A percentile compares a stretch with the other conserved stretches of the same genome.
Evolutionary conservation across 2,113 vertebrate genomes (phyloP).

Genomic region (Pollimyrus isidori): DNA sequence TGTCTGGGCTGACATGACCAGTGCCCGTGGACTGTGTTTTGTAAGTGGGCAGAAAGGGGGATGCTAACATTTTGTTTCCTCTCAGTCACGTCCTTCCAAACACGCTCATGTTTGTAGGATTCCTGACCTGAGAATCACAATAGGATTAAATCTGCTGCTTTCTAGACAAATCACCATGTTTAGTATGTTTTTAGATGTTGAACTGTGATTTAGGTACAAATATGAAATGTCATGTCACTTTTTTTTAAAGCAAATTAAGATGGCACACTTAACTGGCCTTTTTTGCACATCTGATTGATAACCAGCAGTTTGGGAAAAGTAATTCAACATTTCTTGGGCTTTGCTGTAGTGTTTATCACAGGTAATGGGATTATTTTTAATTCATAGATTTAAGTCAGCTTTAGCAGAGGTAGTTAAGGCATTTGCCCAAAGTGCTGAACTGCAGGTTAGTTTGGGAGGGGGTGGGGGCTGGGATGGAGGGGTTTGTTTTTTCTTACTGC

Average conservation of each 20-base stretch:
- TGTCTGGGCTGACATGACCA: slow-evolving; percentile 62
- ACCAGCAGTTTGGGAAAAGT: background rate
- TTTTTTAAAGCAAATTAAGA: background rate
- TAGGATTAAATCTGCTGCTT: background rate
- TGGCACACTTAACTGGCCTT: background rate
- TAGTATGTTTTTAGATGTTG: background rate
- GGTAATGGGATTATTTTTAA: background rate
- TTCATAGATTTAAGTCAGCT: background rate
- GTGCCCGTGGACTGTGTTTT: slow-evolving; percentile 49
- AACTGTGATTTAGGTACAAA: background rate
- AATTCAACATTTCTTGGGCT: background rate
- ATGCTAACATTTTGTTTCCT: slow-evolving; percentile 46
- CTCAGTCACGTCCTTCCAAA: slow-evolving; percentile 41
- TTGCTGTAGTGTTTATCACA: background rate
- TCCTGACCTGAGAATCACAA: slow-evolving; percentile 10
- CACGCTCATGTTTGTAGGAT: slow-evolving; percentile 29
- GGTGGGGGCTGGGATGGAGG: background rate
- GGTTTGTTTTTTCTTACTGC: background rate
- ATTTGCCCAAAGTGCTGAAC: background rate
- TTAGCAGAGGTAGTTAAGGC: background rate
- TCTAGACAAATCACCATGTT: slow-evolving; percentile 2
- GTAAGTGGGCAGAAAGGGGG: slow-evolving; percentile 56
- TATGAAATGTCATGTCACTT: background rate
- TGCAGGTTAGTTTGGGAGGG: slow-evolving; percentile 5
- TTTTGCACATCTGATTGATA: slow-evolving; percentile 14